Base-by-base conservation (phyloP, 2,888 invertebrate genomes). In the Drosophila dives region DNA sequence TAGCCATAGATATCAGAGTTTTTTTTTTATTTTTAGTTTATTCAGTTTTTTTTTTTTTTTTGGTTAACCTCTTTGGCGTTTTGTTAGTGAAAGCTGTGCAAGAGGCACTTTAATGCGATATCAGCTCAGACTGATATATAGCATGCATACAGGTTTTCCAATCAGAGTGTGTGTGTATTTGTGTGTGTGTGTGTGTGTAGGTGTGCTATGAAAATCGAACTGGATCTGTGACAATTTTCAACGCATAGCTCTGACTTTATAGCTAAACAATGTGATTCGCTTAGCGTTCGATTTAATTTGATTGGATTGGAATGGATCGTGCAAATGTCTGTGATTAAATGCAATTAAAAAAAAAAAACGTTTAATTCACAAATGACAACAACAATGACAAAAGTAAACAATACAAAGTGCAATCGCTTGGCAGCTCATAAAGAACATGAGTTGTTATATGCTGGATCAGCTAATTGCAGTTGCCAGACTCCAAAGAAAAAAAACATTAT, bases 61-160 rank as follows among this genome's bases (percentile, higher is more conserved):
- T 42, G 65, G 62, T 64, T 72, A 75, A 81, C 58, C 70, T 73
- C 72, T 73, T 71, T 80, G 61, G 61, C 64, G 61, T 64, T 76
- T 76, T 66, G 74, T 70, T 74, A 90, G 86, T 89, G 86, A 86
- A 90, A 86, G 86, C 90, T 86, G 86, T 86, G 84, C 67, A 67
- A 83, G 80, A 76, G 65, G 72, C 83, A 70, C 65, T 73, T 85
- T 67, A 62, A 71, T 76, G 71, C 80, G 85, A 81, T 86, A 83
- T 78, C 77, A 65, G 48, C 56, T 56, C 59, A 23, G 72, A 51
- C 85, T 82, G 71, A 84, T 84, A 81, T 87, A 85, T 81, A 74
- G 78, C 65, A 61, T 42, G 51, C 29, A 65, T 76, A 66, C 72
- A 77, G 81, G 72, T 77, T 80, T 61, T 49, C 58, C 75, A 59